Conservation (phyloP, 2,113 vertebrate species). For the Octodon degus region DNA sequence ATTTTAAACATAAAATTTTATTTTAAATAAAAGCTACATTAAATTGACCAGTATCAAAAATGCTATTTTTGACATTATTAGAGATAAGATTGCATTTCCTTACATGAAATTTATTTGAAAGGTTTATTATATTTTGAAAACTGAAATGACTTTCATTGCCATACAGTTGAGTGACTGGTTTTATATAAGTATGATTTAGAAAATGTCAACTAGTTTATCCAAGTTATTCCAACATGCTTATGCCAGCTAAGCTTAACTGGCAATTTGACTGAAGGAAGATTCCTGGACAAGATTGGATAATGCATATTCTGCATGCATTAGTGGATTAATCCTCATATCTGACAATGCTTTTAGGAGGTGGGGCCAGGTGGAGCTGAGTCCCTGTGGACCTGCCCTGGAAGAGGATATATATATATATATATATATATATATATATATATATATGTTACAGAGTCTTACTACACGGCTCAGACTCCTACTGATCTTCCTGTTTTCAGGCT, state of each 20-base stretch:
- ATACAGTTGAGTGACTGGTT: not conserved
- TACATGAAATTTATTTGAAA: not conserved
- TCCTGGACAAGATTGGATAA: not conserved
- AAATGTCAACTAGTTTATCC: not conserved
- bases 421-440: too few relatives aligned
- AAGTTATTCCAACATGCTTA: not conserved
- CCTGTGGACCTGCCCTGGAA: too few relatives aligned
- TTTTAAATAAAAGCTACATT: constrained; percentile 25
- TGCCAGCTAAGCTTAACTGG: not conserved
- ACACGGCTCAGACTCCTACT: too few relatives aligned
- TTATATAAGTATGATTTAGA: not conserved
- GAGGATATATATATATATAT: too few relatives aligned
- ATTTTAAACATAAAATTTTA: not conserved
- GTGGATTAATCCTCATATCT: not conserved
- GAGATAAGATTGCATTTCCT: not conserved
- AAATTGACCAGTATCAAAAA: not conserved
- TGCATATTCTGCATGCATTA: not conserved
- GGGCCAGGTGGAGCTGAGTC: not conserved
- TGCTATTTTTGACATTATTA: not conserved
- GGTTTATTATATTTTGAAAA: not conserved
- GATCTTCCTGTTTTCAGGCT: too few relatives aligned
- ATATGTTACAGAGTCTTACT: too few relatives aligned
- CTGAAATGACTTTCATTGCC: not conserved
- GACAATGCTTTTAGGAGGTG: not conserved
- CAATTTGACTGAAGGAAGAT: not conserved